Base-by-base conservation (phyloP, 2,797 vertebrate species). In the Syngnathus rostellatus region DNA sequence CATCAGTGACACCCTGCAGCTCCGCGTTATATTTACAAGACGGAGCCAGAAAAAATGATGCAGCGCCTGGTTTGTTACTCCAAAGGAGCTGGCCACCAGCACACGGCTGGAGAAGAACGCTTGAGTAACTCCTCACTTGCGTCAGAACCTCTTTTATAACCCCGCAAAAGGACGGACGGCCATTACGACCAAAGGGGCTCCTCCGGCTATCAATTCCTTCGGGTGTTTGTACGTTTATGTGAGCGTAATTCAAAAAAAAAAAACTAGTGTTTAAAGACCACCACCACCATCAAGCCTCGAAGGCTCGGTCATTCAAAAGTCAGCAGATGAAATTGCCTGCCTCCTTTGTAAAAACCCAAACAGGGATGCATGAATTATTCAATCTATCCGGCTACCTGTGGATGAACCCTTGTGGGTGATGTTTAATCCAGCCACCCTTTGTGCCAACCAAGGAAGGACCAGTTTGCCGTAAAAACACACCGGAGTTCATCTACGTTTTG, bases 291-390 rank as follows among this genome's bases (percentile, higher is more conserved):
- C 75, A 83, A 69, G 9, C 8, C 43, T n/a, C 10, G 14, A 46
- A 60, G 77, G 73, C 68, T 69, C 76, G 70, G 70, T 82, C 76
- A 88, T 89, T 73, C 86, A 88, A 89, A 83, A 89, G 41, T 43
- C 41, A 43, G 77, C 87, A 89, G 85, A 89, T 90, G 84, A 85
- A 89, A 89, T 89, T 3, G 3, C 31, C 31, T 88, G 89, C 88
- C 83, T 77, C 74, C 87, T 89, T 90, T 90, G 87, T 85, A 81
- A 75, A 66, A 74, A 75, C 82, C 75, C 85, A 81, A 66, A 89
- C 88, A 84, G 75, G 31, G 31, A 91, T 89, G 58, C 66, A 90
- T 90, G 72, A 90, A 90, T 90, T 86, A 90, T 89, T 91, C 79
- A 91, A 62, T 64, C 37, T 39, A 46, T 46, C 12, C 14, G 17